Base-by-base conservation (phyloP, 2,113 vertebrate species). In the Tylochromis polylepis region DNA sequence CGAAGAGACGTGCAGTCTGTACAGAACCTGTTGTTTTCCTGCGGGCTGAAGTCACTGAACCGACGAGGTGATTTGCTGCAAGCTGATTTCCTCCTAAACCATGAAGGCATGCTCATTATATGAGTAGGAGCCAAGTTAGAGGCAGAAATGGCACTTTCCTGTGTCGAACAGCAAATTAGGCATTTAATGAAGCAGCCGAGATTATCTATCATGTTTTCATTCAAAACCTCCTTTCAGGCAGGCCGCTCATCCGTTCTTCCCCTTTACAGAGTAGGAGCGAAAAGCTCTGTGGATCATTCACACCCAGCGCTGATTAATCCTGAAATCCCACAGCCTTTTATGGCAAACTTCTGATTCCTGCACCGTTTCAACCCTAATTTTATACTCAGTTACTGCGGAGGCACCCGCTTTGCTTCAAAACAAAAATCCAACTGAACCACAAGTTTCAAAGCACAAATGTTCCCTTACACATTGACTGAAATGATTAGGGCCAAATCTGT, bases 141-240 rank as follows among this genome's bases (percentile, higher is more conserved):
- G 49, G 59, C n/a, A 38, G 29, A 22, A 70, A 41, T 24, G 81
- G 8, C 3, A 12, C 62, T 59, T 41, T 78, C 56, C 12, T 5
- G 60, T 34, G 53, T 36, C 36, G 29, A 67, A 82, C 11, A 34
- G 90, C 34, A 89, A 84, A 92, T 94, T 85, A 88, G 82, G 87
- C 67, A 88, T 88, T 88, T 91, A 93, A 92, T 91, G 93, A 91
- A 79, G 14, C 85, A 86, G 82, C 86, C 57, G 15, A 85, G 81
- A 87, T 11, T 51, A 82, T 57, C 72, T 22, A 7, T 59, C 46
- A 10, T 59, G 80, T 84, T 85, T 70, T 83, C 81, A 59, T 84
- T 62, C 41, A 4, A 58, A 82, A n/a, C 67, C 51, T 70, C 79
- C 79, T 87, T 82, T 89, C 83, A 89, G 34, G 29, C 58, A 9